Percentiles rank a stretch among this genome's conserved stretches.
phyloP scores from a whole-genome alignment of 92 coral and sea anemone species.

The Epizoanthus stellaris region DNA sequence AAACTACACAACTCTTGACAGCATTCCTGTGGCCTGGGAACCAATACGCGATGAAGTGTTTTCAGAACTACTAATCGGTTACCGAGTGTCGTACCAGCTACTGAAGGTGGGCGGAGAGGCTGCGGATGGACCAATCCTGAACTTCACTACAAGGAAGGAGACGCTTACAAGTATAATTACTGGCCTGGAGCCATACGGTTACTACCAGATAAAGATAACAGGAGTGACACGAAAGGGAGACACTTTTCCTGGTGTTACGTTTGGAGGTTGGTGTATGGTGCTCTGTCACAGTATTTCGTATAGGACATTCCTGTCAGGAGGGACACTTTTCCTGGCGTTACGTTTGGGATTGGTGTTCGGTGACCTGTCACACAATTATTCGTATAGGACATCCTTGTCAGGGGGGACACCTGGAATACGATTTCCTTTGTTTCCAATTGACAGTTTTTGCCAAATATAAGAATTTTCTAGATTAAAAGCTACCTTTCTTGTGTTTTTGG shows the following conservation, averaged over 20 bases:
- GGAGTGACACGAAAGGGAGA: slow-evolving; percentile 33
- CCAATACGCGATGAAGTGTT: slow-evolving; percentile 45
- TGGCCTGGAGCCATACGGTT: slow-evolving; percentile 19
- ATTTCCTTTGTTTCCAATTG: too few relatives aligned
- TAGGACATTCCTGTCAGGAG: too few relatives aligned
- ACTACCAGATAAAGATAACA: slow-evolving; percentile 3
- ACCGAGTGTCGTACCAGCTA: slow-evolving; percentile 27
- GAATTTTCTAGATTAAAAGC: too few relatives aligned
- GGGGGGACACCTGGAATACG: too few relatives aligned
- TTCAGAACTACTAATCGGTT: slow-evolving; percentile 38
- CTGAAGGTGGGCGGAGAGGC: slow-evolving; percentile 14
- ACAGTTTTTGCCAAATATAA: too few relatives aligned
- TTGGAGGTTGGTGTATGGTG: slow-evolving; percentile 20
- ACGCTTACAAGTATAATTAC: not conserved
- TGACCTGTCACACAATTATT: too few relatives aligned
- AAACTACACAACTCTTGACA: slow-evolving; percentile 23
- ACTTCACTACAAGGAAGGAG: slow-evolving; percentile 28
- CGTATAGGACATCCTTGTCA: too few relatives aligned
- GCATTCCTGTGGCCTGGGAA: slow-evolving; percentile 51
- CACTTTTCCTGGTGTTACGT: slow-evolving; percentile 22
- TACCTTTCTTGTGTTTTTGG: too few relatives aligned
- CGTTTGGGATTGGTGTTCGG: too few relatives aligned
- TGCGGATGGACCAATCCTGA: not conserved
- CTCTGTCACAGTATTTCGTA: too few relatives aligned
- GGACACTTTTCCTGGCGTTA: too few relatives aligned